These are phyloP conservation scores for Gymnoscelis rufifasciata DNA, from an alignment of 2,888 invertebrate genomes.

Conservation along the genomic window DNA sequence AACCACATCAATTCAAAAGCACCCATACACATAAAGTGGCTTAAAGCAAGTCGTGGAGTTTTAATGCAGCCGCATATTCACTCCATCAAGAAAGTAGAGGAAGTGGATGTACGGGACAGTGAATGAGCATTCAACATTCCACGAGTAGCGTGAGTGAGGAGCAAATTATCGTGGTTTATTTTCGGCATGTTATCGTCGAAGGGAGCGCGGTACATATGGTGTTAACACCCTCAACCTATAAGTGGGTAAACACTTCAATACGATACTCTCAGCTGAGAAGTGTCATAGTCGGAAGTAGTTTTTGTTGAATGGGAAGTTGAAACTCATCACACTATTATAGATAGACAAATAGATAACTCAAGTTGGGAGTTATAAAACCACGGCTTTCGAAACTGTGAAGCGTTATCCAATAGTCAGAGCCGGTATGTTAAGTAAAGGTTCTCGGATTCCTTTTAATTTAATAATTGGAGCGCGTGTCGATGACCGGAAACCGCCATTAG, in stretches of 20 bases:
- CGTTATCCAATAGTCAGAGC: too few relatives aligned
- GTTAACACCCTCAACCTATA: slow-evolving; percentile 36
- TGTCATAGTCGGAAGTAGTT: slow-evolving; percentile 1
- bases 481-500: slow-evolving; percentile 32
- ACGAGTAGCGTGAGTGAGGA: slow-evolving; percentile 50
- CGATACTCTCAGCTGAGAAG: neutral
- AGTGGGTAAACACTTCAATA: slow-evolving; percentile 24
- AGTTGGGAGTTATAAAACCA: too few relatives aligned
- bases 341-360: too few relatives aligned
- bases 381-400: too few relatives aligned
- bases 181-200: slow-evolving; percentile 55
- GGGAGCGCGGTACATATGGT: slow-evolving; percentile 49
- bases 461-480: slow-evolving; percentile 29
- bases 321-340: neutral
- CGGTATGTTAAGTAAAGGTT: neutral
- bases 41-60: slow-evolving; percentile 38
- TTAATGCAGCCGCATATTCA: slow-evolving; percentile 44
- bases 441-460: slow-evolving; percentile 36
- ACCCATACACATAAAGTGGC: slow-evolving; percentile 37
- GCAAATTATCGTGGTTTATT: slow-evolving; percentile 61
- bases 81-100: slow-evolving; percentile 55
- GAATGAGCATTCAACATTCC: slow-evolving; percentile 50
- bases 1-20: slow-evolving; percentile 46
- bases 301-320: neutral
- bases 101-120: slow-evolving; percentile 54